Percentiles rank a stretch among this genome's conserved stretches.
Evolutionary conservation across 2,113 vertebrate genomes (phyloP).

Genomic region (Pedionomus torquatus): DNA sequence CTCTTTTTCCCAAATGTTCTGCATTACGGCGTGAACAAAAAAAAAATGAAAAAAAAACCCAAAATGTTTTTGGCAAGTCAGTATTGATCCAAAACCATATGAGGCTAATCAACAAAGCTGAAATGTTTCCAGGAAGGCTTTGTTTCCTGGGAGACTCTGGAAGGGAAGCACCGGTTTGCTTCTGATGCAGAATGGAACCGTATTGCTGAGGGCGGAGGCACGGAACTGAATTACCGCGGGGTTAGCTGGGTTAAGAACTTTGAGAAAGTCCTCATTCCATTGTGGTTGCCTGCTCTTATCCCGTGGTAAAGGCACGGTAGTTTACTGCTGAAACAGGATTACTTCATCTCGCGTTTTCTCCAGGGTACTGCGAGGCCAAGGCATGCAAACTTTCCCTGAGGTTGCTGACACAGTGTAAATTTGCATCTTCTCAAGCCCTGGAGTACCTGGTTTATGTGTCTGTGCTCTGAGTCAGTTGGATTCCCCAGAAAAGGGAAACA

Average conservation of each 20-base stretch:
- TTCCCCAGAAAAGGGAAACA: background rate
- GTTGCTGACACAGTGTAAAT: background rate
- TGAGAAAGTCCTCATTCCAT: background rate
- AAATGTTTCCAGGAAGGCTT: background rate
- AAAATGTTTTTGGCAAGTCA: background rate
- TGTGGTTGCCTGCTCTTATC: background rate
- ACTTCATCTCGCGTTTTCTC: conserved; percentile 7
- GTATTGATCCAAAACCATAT: background rate
- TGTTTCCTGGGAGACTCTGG: background rate
- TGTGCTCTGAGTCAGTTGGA: background rate
- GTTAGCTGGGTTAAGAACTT: background rate
- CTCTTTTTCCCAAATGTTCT: background rate
- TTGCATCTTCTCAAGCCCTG: background rate
- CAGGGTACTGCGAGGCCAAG: background rate
- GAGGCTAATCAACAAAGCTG: background rate
- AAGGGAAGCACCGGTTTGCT: background rate
- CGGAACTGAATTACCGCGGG: background rate
- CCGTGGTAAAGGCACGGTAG: background rate
- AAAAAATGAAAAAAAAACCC: no score
- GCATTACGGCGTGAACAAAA: no score
- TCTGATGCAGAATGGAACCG: background rate
- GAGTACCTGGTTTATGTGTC: background rate
- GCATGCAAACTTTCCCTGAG: background rate
- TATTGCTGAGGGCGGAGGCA: background rate
- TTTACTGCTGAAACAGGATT: conserved; percentile 43